Evolutionary conservation across 2,888 invertebrate genomes (phyloP).

Genomic region (Reticulitermes lucifugus): DNA sequence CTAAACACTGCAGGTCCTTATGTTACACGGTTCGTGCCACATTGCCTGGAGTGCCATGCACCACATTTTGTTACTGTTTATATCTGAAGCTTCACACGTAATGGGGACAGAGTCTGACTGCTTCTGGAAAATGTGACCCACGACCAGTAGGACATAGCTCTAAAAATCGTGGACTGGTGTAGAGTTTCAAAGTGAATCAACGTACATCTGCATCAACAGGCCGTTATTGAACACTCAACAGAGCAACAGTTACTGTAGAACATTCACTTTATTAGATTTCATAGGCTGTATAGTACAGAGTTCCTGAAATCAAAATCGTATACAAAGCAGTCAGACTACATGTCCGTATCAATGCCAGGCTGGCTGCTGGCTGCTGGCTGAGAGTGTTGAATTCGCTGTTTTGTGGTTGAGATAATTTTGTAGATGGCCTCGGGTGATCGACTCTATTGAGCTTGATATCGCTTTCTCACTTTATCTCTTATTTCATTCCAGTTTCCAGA

Average conservation of each 20-base stretch:
- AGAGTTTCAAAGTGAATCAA: not conserved
- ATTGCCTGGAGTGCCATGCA: too few species aligned
- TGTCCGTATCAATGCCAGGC: not conserved
- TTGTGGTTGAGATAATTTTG: too few species aligned
- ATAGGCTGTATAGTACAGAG: not conserved
- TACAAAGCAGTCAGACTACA: too few species aligned
- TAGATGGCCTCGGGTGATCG: not conserved
- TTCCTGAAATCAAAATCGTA: not conserved
- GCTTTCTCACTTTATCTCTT: not conserved
- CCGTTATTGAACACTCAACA: not conserved
- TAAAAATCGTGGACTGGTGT: not conserved
- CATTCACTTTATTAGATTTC: not conserved
- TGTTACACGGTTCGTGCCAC: too few species aligned
- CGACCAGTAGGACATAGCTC: not conserved
- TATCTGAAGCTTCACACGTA: too few species aligned
- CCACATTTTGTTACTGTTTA: too few species aligned
- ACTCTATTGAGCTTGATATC: not conserved
- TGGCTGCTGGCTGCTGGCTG: not conserved
- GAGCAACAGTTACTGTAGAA: not conserved
- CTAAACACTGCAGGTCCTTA: too few species aligned
- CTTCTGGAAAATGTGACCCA: not conserved
- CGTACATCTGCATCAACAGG: not conserved
- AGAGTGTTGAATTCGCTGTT: not conserved
- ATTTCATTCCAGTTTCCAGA: too few species aligned
- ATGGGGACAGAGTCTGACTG: not conserved